Base-by-base conservation (phyloP, 2,797 vertebrate species). In the Adelosebastes latens region DNA sequence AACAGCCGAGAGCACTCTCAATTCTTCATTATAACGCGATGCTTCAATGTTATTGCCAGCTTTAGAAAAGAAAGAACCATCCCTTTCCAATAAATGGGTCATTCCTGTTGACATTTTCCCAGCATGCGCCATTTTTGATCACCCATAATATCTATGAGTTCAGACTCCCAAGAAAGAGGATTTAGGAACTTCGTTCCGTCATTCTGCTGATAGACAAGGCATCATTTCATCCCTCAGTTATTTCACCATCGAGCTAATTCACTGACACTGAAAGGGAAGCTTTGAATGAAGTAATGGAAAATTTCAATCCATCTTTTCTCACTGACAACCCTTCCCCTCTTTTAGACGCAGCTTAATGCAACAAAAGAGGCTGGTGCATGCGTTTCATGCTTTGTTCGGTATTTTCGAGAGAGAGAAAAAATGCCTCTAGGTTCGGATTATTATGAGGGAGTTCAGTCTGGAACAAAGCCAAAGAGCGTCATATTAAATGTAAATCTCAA, bases 201-300 rank as follows among this genome's bases (percentile, higher is more conserved):
- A 71, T 80, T 82, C 83, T 78, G 66, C 82, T 87, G 81, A 85
- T 79, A 87, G 84, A 87, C 74, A 63, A 80, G 85, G 76, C 64
- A 80, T 85, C 84, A 78, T 85, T 91, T 88, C 67, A 76, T 85
- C 81, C 31, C 62, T 64, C 69, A 55, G 82, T 82, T 87, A 87
- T 81, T 89, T 83, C 60, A 83, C 80, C 70, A 61, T 78, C 14
- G 53, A 79, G 61, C 58, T 86, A 89, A 93, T 90, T 93, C 91
- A 58, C 85, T 78, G 73, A 83, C 86, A 87, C 67, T 93, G 88
- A 94, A 92, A 91, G 80, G 82, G 74, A 89, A 84, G 86, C 92
- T 90, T 92, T 93, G 84, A 90, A 92, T 93, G 92, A 91, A 90
- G 91, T 91, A 85, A 94, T 93, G 93, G 94, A 94, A 95, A 91